Percentiles rank a stretch among this genome's conserved stretches.
Evolutionary conservation across 1,140 invertebrate species (phyloP).

Genomic region (Eurosta solidaginis): DNA sequence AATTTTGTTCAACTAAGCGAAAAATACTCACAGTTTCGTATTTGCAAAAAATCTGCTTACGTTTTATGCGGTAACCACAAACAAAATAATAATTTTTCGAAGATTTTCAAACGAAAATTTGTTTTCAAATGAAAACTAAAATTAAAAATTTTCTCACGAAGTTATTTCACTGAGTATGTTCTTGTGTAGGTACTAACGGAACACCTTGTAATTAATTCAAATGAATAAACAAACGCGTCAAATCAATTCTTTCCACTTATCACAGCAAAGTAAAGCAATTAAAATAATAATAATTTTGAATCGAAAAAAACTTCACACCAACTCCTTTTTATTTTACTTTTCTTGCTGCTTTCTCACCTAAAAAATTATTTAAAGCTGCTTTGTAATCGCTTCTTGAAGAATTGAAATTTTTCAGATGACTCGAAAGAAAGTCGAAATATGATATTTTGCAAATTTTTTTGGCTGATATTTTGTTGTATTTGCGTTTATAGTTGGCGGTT

Average conservation of each 20-base stretch:
- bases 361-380: not conserved
- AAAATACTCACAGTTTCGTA: not conserved
- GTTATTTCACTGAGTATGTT: too few relatives aligned
- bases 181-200: too few relatives aligned
- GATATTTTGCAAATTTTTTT: conserved; percentile 9
- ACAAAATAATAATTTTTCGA: not conserved
- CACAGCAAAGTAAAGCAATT: not conserved
- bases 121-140: not conserved
- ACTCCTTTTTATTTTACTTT: not conserved
- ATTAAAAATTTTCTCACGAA: not conserved
- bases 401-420: not conserved
- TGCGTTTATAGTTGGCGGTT: not conserved
- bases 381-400: not conserved
- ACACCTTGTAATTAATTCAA: too few relatives aligned
- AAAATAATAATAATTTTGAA: not conserved
- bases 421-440: not conserved
- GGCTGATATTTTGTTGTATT: not conserved
- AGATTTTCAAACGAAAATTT: not conserved
- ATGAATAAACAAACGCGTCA: not conserved
- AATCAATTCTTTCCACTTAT: not conserved
- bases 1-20: not conserved
- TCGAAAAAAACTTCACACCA: not conserved
- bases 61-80: not conserved
- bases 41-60: not conserved
- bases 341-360: conserved; percentile 17